Conservation (phyloP, 2,113 vertebrate species). For the Hymenochirus boettgeri region DNA sequence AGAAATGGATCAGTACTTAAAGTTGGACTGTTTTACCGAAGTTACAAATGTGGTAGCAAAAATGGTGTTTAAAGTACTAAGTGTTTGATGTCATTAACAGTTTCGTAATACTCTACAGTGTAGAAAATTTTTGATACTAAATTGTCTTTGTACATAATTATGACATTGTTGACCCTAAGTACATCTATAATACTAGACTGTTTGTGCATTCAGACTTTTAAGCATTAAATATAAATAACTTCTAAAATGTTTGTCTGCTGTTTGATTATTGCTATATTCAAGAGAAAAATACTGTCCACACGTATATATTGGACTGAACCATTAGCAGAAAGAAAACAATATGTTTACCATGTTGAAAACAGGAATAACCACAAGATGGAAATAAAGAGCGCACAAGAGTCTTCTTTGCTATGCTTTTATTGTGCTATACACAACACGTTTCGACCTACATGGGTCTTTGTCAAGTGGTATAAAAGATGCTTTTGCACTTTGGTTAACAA, state of each 20-base stretch:
- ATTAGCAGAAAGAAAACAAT: too few species aligned
- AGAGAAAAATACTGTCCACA: too few species aligned
- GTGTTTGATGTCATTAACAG: slow-evolving; percentile 82
- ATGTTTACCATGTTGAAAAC: too few species aligned
- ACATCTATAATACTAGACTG: slow-evolving; percentile 78
- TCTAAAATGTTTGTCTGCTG: slow-evolving; percentile 49
- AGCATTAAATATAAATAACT: slow-evolving; percentile 80
- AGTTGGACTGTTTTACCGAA: slow-evolving; percentile 74
- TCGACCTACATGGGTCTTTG: too few species aligned
- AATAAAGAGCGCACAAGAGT: too few species aligned
- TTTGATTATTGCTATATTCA: too few species aligned
- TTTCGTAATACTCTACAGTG: slow-evolving; percentile 78
- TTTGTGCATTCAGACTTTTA: slow-evolving; percentile 83
- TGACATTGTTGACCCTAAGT: slow-evolving; percentile 75
- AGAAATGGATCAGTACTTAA: slow-evolving; percentile 79
- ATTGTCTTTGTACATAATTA: slow-evolving; percentile 82
- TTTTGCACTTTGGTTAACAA: too few species aligned
- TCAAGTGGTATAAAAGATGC: too few species aligned
- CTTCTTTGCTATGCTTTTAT: too few species aligned
- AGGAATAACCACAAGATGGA: too few species aligned
- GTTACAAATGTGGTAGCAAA: slow-evolving; percentile 80
- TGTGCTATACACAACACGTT: too few species aligned
- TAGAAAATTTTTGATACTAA: slow-evolving; percentile 86
- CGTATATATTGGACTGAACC: too few species aligned
- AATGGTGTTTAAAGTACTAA: slow-evolving; percentile 78